Base-by-base conservation (phyloP, 2,797 vertebrate species). In the Staurois parvus region DNA sequence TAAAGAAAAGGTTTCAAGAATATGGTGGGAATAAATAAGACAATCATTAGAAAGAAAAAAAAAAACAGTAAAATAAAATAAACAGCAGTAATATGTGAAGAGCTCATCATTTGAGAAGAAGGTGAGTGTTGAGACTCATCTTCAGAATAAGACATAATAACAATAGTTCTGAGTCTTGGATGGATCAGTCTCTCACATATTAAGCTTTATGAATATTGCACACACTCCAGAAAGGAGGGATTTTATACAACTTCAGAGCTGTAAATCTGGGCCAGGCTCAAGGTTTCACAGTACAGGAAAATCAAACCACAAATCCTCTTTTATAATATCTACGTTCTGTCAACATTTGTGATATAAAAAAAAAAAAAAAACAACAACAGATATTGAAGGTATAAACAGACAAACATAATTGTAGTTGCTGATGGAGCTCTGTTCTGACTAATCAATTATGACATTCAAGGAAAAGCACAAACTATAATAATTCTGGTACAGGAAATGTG, bases 1-100 rank as follows among this genome's bases (percentile, higher is more conserved):
- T 24, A 72, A 28, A 64, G 48, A 70, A 81, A 72, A 28, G 69
- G 52, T 26, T 56, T 81, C 21, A 40, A n/a, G 34, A 72, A 73
- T 42, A 62, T 32, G 24, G 30, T 26, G 59, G 69, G 30, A 37
- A 32, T 29, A 73, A 56, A 73, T 59, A 40, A 81, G 42, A 37
- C 34, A 81, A 80, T 37, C 45, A 72, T 45, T 29, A 13, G 48
- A 29, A 19, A 17, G 30, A 67, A 59, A 34, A 21, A 19, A 67
- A 59, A 34, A 21, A 19, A 72, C n/a, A 30, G 30, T 70, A 52
- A 52, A 69, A 70, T 26, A 70, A 72, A 79, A 52, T 32, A 52
- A 70, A 56, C 12, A 24, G 42, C 26, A 17, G 19, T 69, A 28
- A 69, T 48, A 30, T n/a, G 45, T 11, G 62, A 8, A 70, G 42